phyloP scores from a whole-genome alignment of 2,888 invertebrate species.

The Plebejus anna region DNA sequence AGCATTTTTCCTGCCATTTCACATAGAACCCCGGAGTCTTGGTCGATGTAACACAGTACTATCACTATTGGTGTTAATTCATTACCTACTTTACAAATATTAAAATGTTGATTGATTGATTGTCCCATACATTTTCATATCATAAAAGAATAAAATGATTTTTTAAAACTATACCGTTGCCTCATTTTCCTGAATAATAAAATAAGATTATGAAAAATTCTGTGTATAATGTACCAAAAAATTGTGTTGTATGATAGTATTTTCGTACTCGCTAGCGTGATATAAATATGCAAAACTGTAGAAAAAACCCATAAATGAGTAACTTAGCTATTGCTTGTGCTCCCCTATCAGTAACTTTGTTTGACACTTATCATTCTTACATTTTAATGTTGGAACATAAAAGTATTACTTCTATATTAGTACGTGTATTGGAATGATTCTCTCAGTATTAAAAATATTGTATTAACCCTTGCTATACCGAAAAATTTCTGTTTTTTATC shows the following conservation, averaged over 20 bases:
- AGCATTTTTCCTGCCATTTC: neutral
- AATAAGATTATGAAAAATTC: neutral
- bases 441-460: neutral
- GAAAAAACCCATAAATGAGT: constrained; percentile 6
- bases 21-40: neutral
- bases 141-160: neutral
- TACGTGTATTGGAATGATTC: constrained; percentile 1
- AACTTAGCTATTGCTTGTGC: constrained; percentile 26
- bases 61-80: constrained; percentile 4
- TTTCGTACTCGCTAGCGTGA: neutral
- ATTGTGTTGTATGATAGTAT: constrained; percentile 5
- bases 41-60: neutral
- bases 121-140: neutral
- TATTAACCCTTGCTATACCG: neutral
- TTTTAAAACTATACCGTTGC: neutral
- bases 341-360: constrained; percentile 13
- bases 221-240: neutral
- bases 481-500: neutral
- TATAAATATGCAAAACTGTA: constrained; percentile 23
- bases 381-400: constrained; percentile 15
- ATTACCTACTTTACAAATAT: neutral
- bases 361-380: neutral
- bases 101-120: neutral
- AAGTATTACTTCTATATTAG: constrained; percentile 7
- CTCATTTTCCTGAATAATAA: neutral